Conservation (phyloP, 2,888 invertebrate genomes). For the Cantharis flavilabris region DNA sequence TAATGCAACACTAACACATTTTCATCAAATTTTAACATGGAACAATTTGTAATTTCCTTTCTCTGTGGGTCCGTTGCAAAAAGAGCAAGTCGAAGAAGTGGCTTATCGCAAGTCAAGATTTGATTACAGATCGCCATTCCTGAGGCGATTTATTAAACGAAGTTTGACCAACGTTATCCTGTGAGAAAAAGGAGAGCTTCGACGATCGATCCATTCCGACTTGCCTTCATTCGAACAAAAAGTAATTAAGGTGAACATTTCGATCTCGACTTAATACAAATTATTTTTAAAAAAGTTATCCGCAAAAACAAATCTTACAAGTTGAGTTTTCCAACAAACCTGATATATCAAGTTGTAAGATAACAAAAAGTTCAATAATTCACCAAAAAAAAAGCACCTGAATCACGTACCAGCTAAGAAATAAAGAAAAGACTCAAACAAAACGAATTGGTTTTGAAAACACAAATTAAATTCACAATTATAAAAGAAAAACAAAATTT, state of each 20-base stretch:
- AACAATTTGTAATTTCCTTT: not conserved
- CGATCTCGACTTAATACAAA: not conserved
- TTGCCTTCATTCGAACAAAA: not conserved
- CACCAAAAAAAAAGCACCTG: not conserved
- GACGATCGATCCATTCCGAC: constrained; percentile 9
- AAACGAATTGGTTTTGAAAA: not conserved
- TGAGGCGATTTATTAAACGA: constrained; percentile 22
- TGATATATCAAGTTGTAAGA: constrained; percentile 10
- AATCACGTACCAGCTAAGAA: not conserved
- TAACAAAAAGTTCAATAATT: constrained; percentile 20
- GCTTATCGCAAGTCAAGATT: constrained; percentile 27
- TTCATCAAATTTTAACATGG: not conserved
- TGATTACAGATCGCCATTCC: constrained; percentile 30
- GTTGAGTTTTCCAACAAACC: not conserved
- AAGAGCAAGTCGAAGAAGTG: constrained; percentile 1
- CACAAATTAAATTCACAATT: not conserved
- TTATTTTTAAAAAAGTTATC: not conserved
- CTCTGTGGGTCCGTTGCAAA: not conserved
- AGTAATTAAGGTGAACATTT: not conserved
- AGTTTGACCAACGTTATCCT: constrained; percentile 19
- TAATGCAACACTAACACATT: constrained; percentile 9
- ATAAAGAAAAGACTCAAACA: not conserved
- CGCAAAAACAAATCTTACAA: not conserved
- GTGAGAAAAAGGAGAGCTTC: constrained; percentile 1
- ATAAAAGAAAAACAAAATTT: not conserved